Conservation (phyloP, 2,113 vertebrate genomes). For the Vicugna pacos region DNA sequence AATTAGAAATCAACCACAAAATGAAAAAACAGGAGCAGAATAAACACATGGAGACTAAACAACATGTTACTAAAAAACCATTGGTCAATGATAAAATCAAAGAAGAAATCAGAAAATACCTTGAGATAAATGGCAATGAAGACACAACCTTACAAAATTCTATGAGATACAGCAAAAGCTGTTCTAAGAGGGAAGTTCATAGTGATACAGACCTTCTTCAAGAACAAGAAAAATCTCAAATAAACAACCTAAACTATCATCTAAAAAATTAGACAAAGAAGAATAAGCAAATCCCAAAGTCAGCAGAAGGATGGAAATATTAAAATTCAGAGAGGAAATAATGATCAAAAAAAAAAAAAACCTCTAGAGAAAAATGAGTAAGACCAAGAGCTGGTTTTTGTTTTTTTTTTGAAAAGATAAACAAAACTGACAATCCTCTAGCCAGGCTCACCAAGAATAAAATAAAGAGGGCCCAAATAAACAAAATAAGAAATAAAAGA, state of each 20-base stretch:
- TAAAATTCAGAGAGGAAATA: neutral
- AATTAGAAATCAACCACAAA: neutral
- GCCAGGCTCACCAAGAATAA: neutral
- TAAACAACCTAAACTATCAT: neutral
- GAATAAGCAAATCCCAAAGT: neutral
- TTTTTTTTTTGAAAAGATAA: neutral
- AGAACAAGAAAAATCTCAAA: neutral
- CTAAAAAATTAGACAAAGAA: neutral
- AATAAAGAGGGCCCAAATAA: neutral
- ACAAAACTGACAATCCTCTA: neutral
- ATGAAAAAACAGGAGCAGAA: rapidly evolving
- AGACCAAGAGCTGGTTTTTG: neutral
- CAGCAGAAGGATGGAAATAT: neutral
- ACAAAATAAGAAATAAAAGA: neutral
- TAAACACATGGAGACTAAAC: neutral
- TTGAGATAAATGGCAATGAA: neutral
- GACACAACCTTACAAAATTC: neutral
- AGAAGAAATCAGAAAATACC: neutral
- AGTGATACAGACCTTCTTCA: neutral
- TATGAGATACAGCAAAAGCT: neutral
- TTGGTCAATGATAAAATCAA: neutral
- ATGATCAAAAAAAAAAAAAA: neutral
- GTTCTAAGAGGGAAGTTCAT: neutral
- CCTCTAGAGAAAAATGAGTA: neutral
- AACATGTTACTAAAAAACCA: neutral